Evolutionary conservation across 1,140 invertebrate genomes (phyloP), one percentile per base, ranked within the genome.

Genomic region (Zaprionus capensis): DNA sequence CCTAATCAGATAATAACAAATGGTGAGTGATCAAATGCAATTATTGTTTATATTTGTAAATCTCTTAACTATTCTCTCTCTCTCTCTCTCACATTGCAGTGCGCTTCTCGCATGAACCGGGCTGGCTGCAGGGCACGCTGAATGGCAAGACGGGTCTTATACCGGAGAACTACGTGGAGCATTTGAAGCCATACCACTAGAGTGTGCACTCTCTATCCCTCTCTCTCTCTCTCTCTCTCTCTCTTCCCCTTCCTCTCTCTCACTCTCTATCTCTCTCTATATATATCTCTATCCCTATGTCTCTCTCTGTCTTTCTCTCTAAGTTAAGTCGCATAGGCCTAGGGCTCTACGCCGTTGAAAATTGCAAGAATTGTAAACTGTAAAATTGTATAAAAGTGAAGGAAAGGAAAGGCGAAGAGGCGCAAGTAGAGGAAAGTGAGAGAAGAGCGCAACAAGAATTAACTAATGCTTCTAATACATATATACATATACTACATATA

Each of bases 1-100:
- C 98, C 98, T 76, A 99, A 99, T 95, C 97, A 99, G 95, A 98
- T 99, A 80, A 98, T 99, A 81, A 97, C 96, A 70, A 98, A 99
- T 95, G 98, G 98, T 98, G 95, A 94, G 94, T 93, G 4, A 15
- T 5, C 6, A 22, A 51, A n/a, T 49, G 22, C 4, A 7, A 22
- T 41, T 1, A 0, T 22, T 22, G 11, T 22, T 4, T 22, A 51
- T 51, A 51, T 24, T 4, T 24, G 0, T 11, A 14, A 24, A 0
- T 14, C 26, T n/a, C 1, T 5, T 5, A 20, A 58, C 36, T 28
- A 24, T 34, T 62, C 11, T 14, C 2, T 57, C 22, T 49, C n/a
- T 49, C n/a, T 56, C 6, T 14, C 1, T 57, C 17, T 44, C 34
- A 34, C 31, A 87, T 94, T 95, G 51, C 93, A 98, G 98, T 99